These are phyloP conservation scores for Zaprionus tsacasi DNA, from an alignment of 1,140 invertebrate genomes.

Conservation along the genomic window DNA sequence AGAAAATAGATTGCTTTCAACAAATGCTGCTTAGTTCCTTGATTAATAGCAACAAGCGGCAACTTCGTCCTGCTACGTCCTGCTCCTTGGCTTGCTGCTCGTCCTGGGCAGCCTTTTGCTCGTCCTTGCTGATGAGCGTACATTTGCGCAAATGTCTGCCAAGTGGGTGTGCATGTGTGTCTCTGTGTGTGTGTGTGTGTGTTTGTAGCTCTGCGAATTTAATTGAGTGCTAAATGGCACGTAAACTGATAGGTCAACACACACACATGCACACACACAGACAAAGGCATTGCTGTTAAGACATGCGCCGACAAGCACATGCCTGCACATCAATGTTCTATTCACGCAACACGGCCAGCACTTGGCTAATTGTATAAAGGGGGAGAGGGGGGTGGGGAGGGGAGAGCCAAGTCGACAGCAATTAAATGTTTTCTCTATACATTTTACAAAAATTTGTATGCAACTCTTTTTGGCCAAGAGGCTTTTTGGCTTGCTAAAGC, in stretches of 20 bases:
- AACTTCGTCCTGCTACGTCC: conserved; percentile 18
- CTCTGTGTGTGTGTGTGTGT: conserved; percentile 40
- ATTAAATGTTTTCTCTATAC: conserved; percentile 52
- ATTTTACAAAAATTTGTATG: conserved; percentile 47
- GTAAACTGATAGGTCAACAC: conserved; percentile 82
- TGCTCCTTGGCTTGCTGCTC: not conserved
- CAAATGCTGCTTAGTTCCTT: conserved; percentile 73
- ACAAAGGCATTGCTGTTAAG: conserved; percentile 60
- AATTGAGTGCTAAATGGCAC: conserved; percentile 84
- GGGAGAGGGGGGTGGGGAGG: conserved; percentile 7
- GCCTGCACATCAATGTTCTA: conserved; percentile 61
- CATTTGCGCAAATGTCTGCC: conserved; percentile 70
- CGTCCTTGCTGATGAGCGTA: conserved; percentile 67
- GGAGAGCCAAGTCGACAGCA: conserved; percentile 19
- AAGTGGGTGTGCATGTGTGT: conserved; percentile 25
- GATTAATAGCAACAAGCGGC: conserved; percentile 68
- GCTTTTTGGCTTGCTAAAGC: conserved; percentile 4
- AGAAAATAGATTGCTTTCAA: conserved; percentile 81
- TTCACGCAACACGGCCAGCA: conserved; percentile 34
- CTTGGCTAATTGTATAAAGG: conserved; percentile 50
- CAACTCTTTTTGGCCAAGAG: conserved; percentile 18
- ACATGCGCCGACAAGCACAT: conserved; percentile 44
- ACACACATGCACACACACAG: conserved; percentile 39
- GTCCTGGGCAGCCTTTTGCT: conserved; percentile 5
- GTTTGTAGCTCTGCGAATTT: conserved; percentile 71